These are phyloP conservation scores for Cebidichthys violaceus DNA, from an alignment of 2,113 vertebrate genomes.

Conservation along the genomic window DNA sequence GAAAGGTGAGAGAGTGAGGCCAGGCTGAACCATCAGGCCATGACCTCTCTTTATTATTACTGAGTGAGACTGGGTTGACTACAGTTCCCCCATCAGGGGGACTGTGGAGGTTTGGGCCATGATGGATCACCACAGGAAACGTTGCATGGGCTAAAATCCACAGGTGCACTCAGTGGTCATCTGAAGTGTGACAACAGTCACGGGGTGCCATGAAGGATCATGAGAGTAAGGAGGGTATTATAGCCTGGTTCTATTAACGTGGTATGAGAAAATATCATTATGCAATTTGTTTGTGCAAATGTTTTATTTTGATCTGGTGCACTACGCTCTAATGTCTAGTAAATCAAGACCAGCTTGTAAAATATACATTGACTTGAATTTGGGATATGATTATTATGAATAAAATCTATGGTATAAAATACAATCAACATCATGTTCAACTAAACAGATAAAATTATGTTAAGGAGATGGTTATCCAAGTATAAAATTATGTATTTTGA, in stretches of 20 bases:
- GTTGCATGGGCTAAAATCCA: constrained; percentile 32
- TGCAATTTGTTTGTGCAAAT: neutral
- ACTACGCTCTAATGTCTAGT: neutral
- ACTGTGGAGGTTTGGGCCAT: constrained; percentile 8
- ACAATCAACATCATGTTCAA: neutral
- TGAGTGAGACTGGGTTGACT: constrained; percentile 23
- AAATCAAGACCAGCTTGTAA: neutral
- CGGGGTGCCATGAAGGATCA: constrained; percentile 27
- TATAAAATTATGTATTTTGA: neutral
- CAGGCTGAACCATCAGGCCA: constrained; percentile 41
- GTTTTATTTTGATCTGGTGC: neutral
- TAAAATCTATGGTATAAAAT: neutral
- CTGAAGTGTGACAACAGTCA: constrained; percentile 28
- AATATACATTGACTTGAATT: neutral
- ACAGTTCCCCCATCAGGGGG: neutral
- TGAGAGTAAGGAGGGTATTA: constrained; percentile 14
- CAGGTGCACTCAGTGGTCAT: constrained; percentile 22
- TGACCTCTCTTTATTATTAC: constrained; percentile 50
- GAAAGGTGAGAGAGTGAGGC: constrained; percentile 53
- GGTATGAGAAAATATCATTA: constrained; percentile 1
- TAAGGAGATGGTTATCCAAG: neutral
- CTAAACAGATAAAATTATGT: neutral
- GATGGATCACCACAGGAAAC: constrained; percentile 51
- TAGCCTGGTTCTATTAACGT: constrained; percentile 10
- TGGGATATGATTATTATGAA: neutral